A percentile compares a stretch with the other conserved stretches of the same genome.
These are phyloP conservation scores for Wiebesia pumilae DNA, from an alignment of 1,140 invertebrate species.

Conservation along the genomic window DNA sequence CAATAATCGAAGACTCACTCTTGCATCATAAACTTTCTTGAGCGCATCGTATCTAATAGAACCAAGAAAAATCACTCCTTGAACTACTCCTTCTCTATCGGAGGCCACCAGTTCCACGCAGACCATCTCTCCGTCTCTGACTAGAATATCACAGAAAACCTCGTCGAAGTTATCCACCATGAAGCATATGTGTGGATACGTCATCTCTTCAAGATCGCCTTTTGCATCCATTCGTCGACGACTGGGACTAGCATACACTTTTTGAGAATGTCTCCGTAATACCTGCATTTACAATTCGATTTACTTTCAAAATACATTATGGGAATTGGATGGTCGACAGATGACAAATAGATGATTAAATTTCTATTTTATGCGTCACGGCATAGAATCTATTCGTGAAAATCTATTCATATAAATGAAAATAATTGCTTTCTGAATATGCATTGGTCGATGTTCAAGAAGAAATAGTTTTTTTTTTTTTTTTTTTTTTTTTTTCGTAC, in stretches of 20 bases:
- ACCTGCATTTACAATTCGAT: slow-evolving; percentile 70
- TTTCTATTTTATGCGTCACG: too few species aligned
- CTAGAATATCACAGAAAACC: slow-evolving; percentile 96
- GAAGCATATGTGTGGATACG: slow-evolving; percentile 99
- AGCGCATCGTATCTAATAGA: slow-evolving; percentile 97
- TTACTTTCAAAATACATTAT: neutral
- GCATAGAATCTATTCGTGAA: too few species aligned
- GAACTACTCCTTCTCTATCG: slow-evolving; percentile 87
- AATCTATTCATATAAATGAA: too few species aligned
- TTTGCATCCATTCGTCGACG: slow-evolving; percentile 97
- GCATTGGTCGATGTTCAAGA: too few species aligned
- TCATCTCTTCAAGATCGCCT: slow-evolving; percentile 98
- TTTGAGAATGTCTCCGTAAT: slow-evolving; percentile 93
- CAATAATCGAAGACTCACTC: slow-evolving; percentile 79
- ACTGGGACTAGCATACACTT: slow-evolving; percentile 97
- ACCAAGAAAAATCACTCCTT: slow-evolving; percentile 96
- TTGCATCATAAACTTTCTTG: slow-evolving; percentile 96
- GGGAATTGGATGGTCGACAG: neutral
- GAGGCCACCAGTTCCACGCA: slow-evolving; percentile 97
- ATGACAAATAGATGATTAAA: neutral
- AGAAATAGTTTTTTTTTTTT: too few species aligned
- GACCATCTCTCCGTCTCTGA: slow-evolving; percentile 98
- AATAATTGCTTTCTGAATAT: too few species aligned
- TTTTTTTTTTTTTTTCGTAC: too few species aligned
- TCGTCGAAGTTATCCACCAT: slow-evolving; percentile 99